These are phyloP conservation scores for Trichogramma dendrolimi DNA, from an alignment of 2,888 invertebrate genomes.

Conservation along the genomic window DNA sequence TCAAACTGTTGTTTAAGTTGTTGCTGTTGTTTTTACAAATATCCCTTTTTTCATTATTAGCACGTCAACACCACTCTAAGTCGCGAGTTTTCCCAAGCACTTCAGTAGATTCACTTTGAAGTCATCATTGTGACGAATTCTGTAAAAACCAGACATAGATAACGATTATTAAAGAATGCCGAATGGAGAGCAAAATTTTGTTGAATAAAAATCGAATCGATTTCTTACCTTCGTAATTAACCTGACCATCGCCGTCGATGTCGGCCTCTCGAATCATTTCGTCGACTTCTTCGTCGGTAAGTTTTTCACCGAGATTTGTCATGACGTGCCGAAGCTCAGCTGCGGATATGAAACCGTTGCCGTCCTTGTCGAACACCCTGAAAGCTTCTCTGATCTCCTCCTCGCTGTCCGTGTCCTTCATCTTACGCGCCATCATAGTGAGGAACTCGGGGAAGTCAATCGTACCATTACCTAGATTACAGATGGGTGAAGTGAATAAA, in stretches of 20 bases:
- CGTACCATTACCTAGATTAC: conserved; percentile 86
- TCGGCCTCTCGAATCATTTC: conserved; percentile 99
- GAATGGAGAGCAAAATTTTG: background rate
- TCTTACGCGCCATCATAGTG: conserved; percentile 99
- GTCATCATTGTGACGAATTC: conserved; percentile 99
- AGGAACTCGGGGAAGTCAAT: conserved; percentile 99
- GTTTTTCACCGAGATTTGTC: conserved; percentile 99
- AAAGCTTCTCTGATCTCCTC: conserved; percentile 99
- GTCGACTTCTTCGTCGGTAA: conserved; percentile 98
- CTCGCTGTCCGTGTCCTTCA: conserved; percentile 99
- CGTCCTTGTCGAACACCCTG: conserved; percentile 99
- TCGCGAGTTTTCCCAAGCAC: conserved; percentile 63
- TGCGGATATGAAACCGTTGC: conserved; percentile 98
- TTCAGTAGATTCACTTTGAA: conserved; percentile 81
- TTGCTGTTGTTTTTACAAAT: conserved; percentile 43
- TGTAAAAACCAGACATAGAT: conserved; percentile 55
- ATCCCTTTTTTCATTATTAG: conserved; percentile 49
- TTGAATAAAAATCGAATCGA: conserved; percentile 2
- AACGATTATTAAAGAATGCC: conserved; percentile 21
- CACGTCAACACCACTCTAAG: conserved; percentile 63
- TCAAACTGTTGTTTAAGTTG: conserved; percentile 56
- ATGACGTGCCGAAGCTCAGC: conserved; percentile 98
- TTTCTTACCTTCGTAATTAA: conserved; percentile 89
- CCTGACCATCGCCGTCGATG: conserved; percentile 98
- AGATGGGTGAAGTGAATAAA: background rate